These are phyloP conservation scores for Diploptera punctata DNA, from an alignment of 2,888 invertebrate genomes.

Conservation along the genomic window DNA sequence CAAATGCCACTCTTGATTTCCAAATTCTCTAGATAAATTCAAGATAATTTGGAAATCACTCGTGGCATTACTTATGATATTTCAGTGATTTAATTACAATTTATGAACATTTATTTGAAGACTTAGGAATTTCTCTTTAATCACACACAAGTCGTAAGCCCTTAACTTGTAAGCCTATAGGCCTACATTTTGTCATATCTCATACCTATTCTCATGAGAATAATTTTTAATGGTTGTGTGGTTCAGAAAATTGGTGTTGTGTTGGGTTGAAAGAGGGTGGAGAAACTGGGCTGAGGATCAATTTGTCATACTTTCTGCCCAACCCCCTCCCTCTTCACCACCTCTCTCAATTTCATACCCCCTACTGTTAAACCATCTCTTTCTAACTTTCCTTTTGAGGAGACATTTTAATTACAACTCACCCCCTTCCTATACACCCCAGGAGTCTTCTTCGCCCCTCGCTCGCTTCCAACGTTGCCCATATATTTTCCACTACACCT, in stretches of 20 bases:
- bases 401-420: slow-evolving; percentile 41
- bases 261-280: too few species aligned
- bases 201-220: not conserved
- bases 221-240: not conserved
- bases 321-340: slow-evolving; percentile 34
- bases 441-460: not conserved
- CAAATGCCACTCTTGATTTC: too few species aligned
- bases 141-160: too few species aligned
- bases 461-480: slow-evolving; percentile 13
- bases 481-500: slow-evolving; percentile 36
- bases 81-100: too few species aligned
- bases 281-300: slow-evolving; percentile 30
- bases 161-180: too few species aligned
- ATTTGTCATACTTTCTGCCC: slow-evolving; percentile 38
- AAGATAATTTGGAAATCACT: too few species aligned
- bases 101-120: too few species aligned
- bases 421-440: slow-evolving; percentile 10
- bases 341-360: slow-evolving; percentile 17
- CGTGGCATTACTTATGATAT: too few species aligned
- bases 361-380: slow-evolving; percentile 4
- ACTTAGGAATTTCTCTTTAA: too few species aligned
- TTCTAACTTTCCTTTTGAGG: slow-evolving; percentile 37
- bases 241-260: not conserved
- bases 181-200: too few species aligned
- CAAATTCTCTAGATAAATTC: too few species aligned